Evolutionary conservation across 2,888 invertebrate genomes (phyloP).

Genomic region (Venusia cambrica): DNA sequence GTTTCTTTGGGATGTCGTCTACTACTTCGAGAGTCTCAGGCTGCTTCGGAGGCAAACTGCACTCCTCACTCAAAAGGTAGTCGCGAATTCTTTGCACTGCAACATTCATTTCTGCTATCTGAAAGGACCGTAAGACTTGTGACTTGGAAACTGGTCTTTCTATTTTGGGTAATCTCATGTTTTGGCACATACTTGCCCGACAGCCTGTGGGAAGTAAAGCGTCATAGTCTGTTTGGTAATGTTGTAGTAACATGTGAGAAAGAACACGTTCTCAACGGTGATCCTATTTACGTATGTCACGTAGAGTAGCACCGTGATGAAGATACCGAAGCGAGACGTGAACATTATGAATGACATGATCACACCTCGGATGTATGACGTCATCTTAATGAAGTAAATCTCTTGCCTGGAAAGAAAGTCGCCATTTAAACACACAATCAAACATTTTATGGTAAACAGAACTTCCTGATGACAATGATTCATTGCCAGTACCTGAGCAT

Average conservation of each 20-base stretch:
- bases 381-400: conserved; percentile 63
- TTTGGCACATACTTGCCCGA: conserved; percentile 68
- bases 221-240: conserved; percentile 87
- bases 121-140: conserved; percentile 13
- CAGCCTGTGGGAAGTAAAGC: conserved; percentile 83
- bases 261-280: conserved; percentile 87
- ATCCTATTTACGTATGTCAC: conserved; percentile 82
- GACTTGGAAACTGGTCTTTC: no score
- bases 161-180: no score
- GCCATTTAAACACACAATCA: no score
- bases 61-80: conserved; percentile 65
- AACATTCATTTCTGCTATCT: conserved; percentile 74
- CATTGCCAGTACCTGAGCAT: no score
- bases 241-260: conserved; percentile 87
- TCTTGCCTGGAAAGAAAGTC: conserved; percentile 55
- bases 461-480: no score
- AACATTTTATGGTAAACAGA: no score
- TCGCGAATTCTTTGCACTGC: conserved; percentile 68
- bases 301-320: conserved; percentile 84
- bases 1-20: conserved; percentile 47
- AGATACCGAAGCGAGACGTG: conserved; percentile 84
- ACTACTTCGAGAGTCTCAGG: conserved; percentile 49
- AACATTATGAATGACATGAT: conserved; percentile 84
- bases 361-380: conserved; percentile 81
- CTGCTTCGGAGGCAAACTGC: conserved; percentile 44